A percentile compares a stretch with the other conserved stretches of the same genome.
These are phyloP conservation scores for Luidia sarsii DNA, from an alignment of 53 echinoderm and acorn worm genomes.

Conservation along the genomic window DNA sequence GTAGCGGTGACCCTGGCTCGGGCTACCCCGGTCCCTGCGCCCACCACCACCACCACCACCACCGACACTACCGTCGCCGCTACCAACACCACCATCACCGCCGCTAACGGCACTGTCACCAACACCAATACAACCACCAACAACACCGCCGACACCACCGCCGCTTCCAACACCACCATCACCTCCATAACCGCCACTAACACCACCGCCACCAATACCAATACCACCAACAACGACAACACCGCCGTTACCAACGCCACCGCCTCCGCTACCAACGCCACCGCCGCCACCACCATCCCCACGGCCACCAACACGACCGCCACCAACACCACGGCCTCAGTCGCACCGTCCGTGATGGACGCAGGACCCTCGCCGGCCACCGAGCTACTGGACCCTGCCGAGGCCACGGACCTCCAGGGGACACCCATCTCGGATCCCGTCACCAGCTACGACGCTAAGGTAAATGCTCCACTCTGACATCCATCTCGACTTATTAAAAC, in stretches of 20 bases:
- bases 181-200: neutral
- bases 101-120: neutral
- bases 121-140: neutral
- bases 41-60: neutral
- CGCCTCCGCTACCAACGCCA: neutral
- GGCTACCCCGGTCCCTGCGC: neutral
- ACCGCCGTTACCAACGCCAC: neutral
- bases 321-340: too few relatives aligned
- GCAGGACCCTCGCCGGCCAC: neutral
- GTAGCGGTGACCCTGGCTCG: too few relatives aligned
- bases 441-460: slow-evolving; percentile 15
- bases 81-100: neutral
- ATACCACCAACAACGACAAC: neutral
- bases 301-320: too few relatives aligned
- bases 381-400: neutral
- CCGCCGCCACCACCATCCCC: slow-evolving; percentile 9
- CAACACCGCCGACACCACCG: neutral
- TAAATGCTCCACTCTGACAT: neutral
- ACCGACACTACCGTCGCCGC: neutral
- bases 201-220: neutral
- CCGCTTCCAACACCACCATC: neutral
- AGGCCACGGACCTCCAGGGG: slow-evolving; percentile 2
- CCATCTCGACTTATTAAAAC: too few relatives aligned
- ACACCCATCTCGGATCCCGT: neutral
- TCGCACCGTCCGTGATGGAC: neutral